These are phyloP conservation scores for Darevskia nairensis DNA, from an alignment of 2,797 vertebrate genomes.

Conservation along the genomic window DNA sequence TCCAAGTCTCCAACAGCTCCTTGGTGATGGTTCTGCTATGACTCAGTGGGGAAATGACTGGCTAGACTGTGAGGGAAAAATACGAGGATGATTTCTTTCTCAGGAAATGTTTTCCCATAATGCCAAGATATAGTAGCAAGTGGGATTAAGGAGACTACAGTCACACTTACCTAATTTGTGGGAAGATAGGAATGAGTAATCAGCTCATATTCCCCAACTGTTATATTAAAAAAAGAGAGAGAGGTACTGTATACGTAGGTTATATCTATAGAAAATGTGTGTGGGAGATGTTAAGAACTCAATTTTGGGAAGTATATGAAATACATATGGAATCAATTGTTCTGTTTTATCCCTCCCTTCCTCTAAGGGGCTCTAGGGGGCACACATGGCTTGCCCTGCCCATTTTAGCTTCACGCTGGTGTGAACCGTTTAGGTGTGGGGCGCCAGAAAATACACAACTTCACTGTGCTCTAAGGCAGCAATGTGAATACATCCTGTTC, in stretches of 20 bases:
- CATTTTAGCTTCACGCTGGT: too few species aligned
- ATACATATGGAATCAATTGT: background rate
- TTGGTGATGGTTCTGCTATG: background rate
- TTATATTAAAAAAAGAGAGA: conserved; percentile 6
- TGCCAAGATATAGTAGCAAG: background rate
- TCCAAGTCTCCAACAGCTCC: background rate
- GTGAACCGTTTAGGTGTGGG: too few species aligned
- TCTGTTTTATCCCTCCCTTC: background rate
- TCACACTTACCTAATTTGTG: conserved; percentile 30
- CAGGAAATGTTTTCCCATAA: background rate
- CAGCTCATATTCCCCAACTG: background rate
- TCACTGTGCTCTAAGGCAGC: too few species aligned
- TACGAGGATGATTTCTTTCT: background rate
- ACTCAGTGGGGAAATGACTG: background rate
- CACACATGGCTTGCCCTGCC: background rate
- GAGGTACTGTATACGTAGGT: background rate
- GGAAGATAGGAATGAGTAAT: conserved; percentile 34
- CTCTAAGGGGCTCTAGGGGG: background rate
- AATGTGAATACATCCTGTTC: too few species aligned
- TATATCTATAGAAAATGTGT: background rate
- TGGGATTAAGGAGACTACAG: conserved; percentile 7
- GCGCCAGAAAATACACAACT: too few species aligned
- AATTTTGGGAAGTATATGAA: background rate
- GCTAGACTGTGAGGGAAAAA: background rate
- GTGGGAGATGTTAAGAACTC: background rate